A percentile compares a stretch with the other conserved stretches of the same genome.
phyloP scores from a whole-genome alignment of 2,797 vertebrate species.

The Anniella stebbinsi region DNA sequence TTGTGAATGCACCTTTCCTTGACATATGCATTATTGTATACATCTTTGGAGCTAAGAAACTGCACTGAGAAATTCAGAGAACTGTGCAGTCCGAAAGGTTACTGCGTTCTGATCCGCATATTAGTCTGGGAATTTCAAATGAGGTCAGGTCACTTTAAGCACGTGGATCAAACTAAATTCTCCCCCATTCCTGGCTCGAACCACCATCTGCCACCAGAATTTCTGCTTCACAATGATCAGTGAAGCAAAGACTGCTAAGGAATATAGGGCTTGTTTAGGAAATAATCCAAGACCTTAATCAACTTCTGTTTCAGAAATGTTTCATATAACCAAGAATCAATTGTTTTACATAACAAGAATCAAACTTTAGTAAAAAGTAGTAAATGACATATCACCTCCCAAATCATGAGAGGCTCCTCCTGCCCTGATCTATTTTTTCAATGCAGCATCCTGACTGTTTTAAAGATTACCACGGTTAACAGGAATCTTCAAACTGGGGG shows the following conservation, averaged over 20 bases:
- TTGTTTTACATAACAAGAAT: background rate
- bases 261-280: background rate
- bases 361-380: too few relatives aligned
- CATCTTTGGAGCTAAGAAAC: background rate
- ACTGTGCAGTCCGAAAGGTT: background rate
- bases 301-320: background rate
- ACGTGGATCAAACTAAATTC: background rate
- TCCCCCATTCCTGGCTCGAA: background rate
- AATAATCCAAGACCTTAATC: background rate
- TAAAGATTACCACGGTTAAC: background rate
- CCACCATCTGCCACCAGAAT: too few relatives aligned
- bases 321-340: background rate
- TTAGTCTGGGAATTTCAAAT: background rate
- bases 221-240: background rate
- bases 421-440: background rate
- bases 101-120: too few relatives aligned
- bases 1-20: background rate
- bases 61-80: background rate
- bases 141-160: background rate
- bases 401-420: background rate
- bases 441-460: background rate
- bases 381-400: too few relatives aligned
- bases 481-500: background rate
- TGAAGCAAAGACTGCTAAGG: background rate
- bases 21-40: background rate